Evolutionary conservation across 2,797 vertebrate species (phyloP).

Genomic region (Balearica regulorum): DNA sequence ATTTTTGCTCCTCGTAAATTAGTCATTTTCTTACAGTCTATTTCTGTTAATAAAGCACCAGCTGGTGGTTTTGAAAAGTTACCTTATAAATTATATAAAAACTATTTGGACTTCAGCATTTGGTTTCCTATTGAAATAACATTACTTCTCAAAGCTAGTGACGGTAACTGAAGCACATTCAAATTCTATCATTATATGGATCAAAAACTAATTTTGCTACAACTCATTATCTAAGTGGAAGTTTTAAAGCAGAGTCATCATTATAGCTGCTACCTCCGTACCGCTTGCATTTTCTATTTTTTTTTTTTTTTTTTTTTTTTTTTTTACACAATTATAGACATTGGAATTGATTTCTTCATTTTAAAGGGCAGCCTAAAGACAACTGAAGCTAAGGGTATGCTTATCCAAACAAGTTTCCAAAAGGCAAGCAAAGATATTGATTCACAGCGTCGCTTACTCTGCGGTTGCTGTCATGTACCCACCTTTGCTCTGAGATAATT

Average conservation of each 20-base stretch:
- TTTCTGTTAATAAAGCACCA: neutral
- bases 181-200: neutral
- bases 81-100: neutral
- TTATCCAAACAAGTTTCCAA: neutral
- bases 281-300: neutral
- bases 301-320: neutral
- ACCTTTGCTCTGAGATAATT: neutral
- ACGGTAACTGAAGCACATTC: neutral
- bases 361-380: neutral
- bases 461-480: neutral
- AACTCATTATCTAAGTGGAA: neutral
- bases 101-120: neutral
- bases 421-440: neutral
- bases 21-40: neutral
- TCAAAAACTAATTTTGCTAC: neutral
- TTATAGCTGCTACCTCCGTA: neutral
- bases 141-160: neutral
- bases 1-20: neutral
- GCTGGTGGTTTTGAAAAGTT: neutral
- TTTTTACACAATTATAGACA: neutral
- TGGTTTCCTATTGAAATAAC: neutral
- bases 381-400: neutral
- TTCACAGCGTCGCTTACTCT: neutral
- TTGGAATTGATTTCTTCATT: neutral
- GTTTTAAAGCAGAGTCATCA: neutral